Evolutionary conservation across 53 echinoderm and acorn worm genomes (phyloP), one percentile per base, ranked within the genome.

Genomic region (Antedon mediterranea): DNA sequence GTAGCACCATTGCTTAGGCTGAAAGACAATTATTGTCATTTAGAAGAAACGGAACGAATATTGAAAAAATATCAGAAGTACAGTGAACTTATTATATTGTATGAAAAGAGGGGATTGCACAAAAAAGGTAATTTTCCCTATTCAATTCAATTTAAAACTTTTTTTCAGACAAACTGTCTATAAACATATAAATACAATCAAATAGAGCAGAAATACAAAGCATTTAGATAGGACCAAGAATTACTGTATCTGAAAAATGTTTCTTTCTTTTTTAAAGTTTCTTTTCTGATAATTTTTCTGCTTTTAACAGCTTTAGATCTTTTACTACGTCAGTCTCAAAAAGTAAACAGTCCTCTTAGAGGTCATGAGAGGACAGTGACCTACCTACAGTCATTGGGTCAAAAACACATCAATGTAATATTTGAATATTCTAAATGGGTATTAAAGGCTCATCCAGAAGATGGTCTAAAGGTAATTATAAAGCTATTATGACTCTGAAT

Each of bases 51-150:
- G 30, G 95, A 94, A 43, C 80, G 95, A 73, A 85, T 89, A 15
- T 73, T 91, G 75, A 91, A 91, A 82, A 94, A 85, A 82, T 81
- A 91, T 71, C 83, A 85, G 74, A 91, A 94, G 76, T 94, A 91
- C 79, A 91, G 95, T 79, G 95, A 94, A 81, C 95, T 94, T 28
- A 91, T 94, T 76, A 94, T 94, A 13, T 75, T 94, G 29, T 94
- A 94, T 76, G 84, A 91, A 78, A 94, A 91, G 89, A 91, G 85
- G 72, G 89, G 80, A 28, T 83, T 87, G 0, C 95, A 94, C 44
- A 94, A 85, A 75, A 91, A 94, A 85, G 95, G 95, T 94, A 23
- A 73, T 4, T 37, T 37, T n/a, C n/a, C n/a, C n/a, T n/a, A n/a
- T n/a, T n/a, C n/a, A n/a, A n/a, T n/a, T n/a, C n/a, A n/a, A n/a